Evolutionary conservation across 2,888 invertebrate species (phyloP), one percentile per base, ranked within the genome.

Genomic region (Leptopilina drosophilae): DNA sequence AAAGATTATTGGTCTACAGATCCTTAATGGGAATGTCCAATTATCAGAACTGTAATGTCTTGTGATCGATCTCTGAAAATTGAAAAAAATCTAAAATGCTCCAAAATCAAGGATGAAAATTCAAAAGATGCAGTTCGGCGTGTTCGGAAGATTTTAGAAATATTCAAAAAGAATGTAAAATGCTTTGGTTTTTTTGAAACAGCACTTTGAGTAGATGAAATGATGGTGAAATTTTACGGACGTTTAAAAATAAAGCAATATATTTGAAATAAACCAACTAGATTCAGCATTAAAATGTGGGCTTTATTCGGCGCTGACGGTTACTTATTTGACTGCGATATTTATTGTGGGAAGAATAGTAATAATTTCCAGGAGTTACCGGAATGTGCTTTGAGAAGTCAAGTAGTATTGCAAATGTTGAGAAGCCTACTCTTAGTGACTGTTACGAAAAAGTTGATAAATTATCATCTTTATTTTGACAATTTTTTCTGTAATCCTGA

Each of bases 141-240:
- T 46, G 73, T 73, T 14, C 73, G 73, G 7, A 49, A 46, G 11
- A 7, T 73, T 5, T 46, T 73, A 15, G 15, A 46, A 14, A 73
- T 73, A 7, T 73, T 73, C 15, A 46, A 15, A n/a, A n/a, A 5
- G 6, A 73, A 73, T 73, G 49, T 73, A 26, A 46, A 73, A 15
- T 14, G 15, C 20, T 73, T 73, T 46, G 49, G 73, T 15, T 46
- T 46, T 46, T 49, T 14, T 26, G 14, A 20, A 66, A 59, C 59
- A 2, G 59, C 59, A n/a, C 14, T 59, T 59, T 59, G n/a, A 3
- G 14, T n/a, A 4, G 59, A 59, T 59, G 59, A 59, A 14, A 59
- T 83, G 81, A 81, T 83, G 79, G 82, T 80, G 15, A 77, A 79
- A 82, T 83, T 82, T 77, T 75, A 78, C 77, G 80, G 80, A 77